A percentile compares a stretch with the other conserved stretches of the same genome.
Conservation (phyloP, 2,888 invertebrate species). For the Colostygia pectinataria region DNA sequence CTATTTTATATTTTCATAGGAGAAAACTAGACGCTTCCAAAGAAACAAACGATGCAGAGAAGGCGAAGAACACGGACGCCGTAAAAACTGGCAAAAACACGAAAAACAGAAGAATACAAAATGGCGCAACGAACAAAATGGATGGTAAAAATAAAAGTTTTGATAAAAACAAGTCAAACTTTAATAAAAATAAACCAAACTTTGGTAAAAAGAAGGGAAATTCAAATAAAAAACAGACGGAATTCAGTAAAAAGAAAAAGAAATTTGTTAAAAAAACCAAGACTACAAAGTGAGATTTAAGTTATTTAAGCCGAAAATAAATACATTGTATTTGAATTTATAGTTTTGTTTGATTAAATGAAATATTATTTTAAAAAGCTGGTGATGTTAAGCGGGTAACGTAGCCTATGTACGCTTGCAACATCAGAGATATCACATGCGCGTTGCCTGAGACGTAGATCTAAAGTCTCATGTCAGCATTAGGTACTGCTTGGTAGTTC, state of each 20-base stretch:
- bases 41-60: slow-evolving; percentile 38
- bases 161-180: slow-evolving; percentile 30
- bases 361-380: too few relatives aligned
- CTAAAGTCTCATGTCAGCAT: too few relatives aligned
- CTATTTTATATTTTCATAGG: slow-evolving; percentile 41
- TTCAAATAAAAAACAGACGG: slow-evolving; percentile 30
- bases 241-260: slow-evolving; percentile 25
- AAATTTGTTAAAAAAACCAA: slow-evolving; percentile 32
- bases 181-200: slow-evolving; percentile 34
- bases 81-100: slow-evolving; percentile 54
- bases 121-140: slow-evolving; percentile 32
- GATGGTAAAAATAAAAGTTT: slow-evolving; percentile 18
- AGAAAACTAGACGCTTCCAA: slow-evolving; percentile 60
- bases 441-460: too few relatives aligned
- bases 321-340: slow-evolving; percentile 13
- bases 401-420: too few relatives aligned
- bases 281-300: slow-evolving; percentile 10
- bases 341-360: neutral
- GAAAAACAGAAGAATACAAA: slow-evolving; percentile 59
- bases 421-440: too few relatives aligned
- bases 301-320: neutral
- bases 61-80: slow-evolving; percentile 41
- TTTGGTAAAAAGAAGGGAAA: slow-evolving; percentile 41
- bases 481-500: too few relatives aligned
- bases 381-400: too few relatives aligned